A percentile compares a stretch with the other conserved stretches of the same genome.
Conservation (phyloP, 1,140 invertebrate genomes). For the Scaptodrosophila lebanonensis region DNA sequence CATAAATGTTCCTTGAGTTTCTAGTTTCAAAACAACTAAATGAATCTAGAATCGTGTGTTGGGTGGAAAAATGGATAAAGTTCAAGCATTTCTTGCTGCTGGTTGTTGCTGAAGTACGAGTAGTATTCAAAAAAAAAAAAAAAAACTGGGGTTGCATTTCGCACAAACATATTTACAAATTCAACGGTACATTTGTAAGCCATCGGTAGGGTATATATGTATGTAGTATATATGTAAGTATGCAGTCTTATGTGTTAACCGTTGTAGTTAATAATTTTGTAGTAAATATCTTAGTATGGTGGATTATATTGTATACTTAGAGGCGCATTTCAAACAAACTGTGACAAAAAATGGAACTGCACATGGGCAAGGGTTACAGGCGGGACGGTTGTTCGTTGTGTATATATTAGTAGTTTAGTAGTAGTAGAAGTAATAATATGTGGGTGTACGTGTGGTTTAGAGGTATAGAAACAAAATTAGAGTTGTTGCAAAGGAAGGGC, state of each 20-base stretch:
- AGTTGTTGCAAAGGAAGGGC: too few relatives aligned
- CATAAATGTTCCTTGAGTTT: too few relatives aligned
- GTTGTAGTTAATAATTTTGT: conserved; percentile 13
- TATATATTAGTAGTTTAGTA: conserved; percentile 2
- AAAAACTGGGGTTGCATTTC: conserved; percentile 60
- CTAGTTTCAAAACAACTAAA: too few relatives aligned
- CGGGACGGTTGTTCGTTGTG: conserved; percentile 34
- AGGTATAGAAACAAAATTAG: too few relatives aligned
- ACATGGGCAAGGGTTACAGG: conserved; percentile 49
- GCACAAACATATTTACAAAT: conserved; percentile 75
- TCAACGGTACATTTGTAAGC: conserved; percentile 44
- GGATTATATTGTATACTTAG: conserved; percentile 46
- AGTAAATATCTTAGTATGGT: conserved; percentile 20
- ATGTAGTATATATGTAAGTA: background rate
- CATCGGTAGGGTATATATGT: conserved; percentile 30
- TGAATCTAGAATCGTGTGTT: too few relatives aligned
- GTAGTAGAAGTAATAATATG: conserved; percentile 6
- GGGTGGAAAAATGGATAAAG: too few relatives aligned
- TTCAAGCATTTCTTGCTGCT: too few relatives aligned
- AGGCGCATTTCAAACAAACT: conserved; percentile 61
- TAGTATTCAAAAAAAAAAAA: too few relatives aligned
- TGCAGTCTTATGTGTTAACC: conserved; percentile 13
- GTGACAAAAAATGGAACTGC: conserved; percentile 55
- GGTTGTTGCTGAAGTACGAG: conserved; percentile 33
- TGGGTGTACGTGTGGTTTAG: conserved; percentile 10